Percentiles rank a stretch among this genome's conserved stretches.
phyloP scores from a whole-genome alignment of 2,797 vertebrate species.

The Oophaga sylvatica region DNA sequence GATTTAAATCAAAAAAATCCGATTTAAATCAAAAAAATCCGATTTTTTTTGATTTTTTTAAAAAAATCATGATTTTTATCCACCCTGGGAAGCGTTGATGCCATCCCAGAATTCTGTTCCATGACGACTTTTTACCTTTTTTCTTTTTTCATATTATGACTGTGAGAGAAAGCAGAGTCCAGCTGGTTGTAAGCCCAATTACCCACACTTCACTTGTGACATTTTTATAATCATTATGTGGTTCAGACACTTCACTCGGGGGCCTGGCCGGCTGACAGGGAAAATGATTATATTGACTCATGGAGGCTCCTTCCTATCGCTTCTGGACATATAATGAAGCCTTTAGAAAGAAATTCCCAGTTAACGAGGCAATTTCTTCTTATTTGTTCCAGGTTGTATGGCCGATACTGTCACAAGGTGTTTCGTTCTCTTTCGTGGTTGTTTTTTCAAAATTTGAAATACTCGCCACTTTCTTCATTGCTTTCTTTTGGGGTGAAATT shows the following conservation, averaged over 20 bases:
- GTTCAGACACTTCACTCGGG: slow-evolving; percentile 68
- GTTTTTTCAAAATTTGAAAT: not conserved
- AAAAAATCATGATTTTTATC: too few relatives aligned
- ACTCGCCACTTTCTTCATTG: not conserved
- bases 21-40: too few relatives aligned
- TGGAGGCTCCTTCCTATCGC: slow-evolving; percentile 65
- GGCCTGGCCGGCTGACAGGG: slow-evolving; percentile 66
- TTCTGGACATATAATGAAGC: slow-evolving; percentile 65
- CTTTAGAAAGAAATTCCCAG: slow-evolving; percentile 65
- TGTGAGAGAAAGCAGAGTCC: slow-evolving; percentile 34
- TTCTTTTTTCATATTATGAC: not conserved
- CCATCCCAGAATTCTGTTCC: not conserved
- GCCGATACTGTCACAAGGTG: slow-evolving; percentile 59
- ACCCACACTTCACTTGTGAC: slow-evolving; percentile 69
- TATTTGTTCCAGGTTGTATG: slow-evolving; percentile 62
- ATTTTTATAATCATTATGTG: slow-evolving; percentile 66
- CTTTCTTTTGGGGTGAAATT: not conserved
- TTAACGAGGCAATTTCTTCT: slow-evolving; percentile 69
- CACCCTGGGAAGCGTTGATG: not conserved
- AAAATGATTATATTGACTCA: slow-evolving; percentile 70
- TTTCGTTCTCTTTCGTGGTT: slow-evolving; percentile 63
- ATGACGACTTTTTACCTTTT: slow-evolving; percentile 18
- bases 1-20: too few relatives aligned
- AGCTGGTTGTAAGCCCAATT: slow-evolving; percentile 61
- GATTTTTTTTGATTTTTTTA: too few relatives aligned